Conservation (phyloP, 2,113 vertebrate species). For the Chamaea fasciata region DNA sequence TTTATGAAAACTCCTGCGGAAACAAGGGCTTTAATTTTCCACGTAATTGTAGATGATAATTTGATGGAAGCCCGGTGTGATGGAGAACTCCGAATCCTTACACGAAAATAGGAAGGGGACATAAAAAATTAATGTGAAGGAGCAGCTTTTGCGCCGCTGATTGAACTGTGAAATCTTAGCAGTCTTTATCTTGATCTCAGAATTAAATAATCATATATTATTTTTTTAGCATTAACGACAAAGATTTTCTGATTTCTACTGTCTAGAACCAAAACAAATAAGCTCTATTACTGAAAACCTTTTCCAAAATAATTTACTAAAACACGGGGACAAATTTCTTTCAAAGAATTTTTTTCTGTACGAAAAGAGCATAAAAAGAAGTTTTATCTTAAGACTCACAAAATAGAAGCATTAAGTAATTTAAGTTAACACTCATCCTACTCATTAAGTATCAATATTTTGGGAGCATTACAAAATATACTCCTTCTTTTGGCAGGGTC, state of each 20-base stretch:
- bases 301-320: constrained; percentile 15
- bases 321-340: neutral
- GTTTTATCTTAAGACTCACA: neutral
- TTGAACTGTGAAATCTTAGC: constrained; percentile 28
- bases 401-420: neutral
- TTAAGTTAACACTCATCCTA: neutral
- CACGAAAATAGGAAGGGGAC: neutral
- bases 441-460: constrained; percentile 14
- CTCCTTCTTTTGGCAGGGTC: neutral
- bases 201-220: constrained; percentile 50
- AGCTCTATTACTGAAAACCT: neutral
- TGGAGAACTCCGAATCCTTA: neutral
- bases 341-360: neutral
- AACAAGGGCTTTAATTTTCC: neutral
- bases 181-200: constrained; percentile 56
- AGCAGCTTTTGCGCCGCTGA: neutral
- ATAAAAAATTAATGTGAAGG: constrained; percentile 17
- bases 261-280: neutral
- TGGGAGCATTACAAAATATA: neutral
- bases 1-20: neutral
- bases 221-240: constrained; percentile 31
- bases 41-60: neutral
- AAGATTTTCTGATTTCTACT: neutral
- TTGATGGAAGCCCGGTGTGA: neutral
- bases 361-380: neutral